A percentile compares a stretch with the other conserved stretches of the same genome.
Conservation (phyloP, 2,888 invertebrate species). For the Myopa testacea region DNA sequence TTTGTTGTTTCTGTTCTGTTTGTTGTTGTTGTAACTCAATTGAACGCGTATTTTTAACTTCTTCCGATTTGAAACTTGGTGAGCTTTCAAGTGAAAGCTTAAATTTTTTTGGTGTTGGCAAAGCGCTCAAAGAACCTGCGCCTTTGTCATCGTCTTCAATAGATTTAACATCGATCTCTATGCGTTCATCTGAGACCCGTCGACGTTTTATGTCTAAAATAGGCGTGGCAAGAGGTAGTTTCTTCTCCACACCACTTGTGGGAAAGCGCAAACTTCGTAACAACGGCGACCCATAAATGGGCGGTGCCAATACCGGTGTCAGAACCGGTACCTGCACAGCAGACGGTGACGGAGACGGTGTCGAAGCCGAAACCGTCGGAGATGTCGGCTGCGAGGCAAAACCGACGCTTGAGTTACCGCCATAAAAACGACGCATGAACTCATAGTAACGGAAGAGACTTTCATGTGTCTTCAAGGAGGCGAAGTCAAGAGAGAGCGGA, state of each 20-base stretch:
- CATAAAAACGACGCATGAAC: constrained; percentile 64
- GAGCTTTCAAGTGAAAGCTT: constrained; percentile 11
- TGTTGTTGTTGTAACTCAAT: constrained; percentile 43
- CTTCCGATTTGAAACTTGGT: background rate
- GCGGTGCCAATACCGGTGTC: constrained; percentile 54
- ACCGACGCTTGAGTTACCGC: constrained; percentile 23
- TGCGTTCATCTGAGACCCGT: constrained; percentile 14
- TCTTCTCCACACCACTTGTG: constrained; percentile 38
- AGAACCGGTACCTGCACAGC: constrained; percentile 13
- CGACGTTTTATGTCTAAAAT: constrained; percentile 39
- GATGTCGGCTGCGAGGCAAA: background rate
- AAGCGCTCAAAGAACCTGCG: constrained; percentile 21
- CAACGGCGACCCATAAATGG: constrained; percentile 54
- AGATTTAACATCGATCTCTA: background rate
- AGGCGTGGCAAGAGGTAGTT: constrained; percentile 31
- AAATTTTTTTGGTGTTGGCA: constrained; percentile 16
- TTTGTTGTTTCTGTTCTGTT: constrained; percentile 17
- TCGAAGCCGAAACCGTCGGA: constrained; percentile 23
- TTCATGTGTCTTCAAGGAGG: constrained; percentile 60
- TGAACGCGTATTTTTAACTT: background rate
- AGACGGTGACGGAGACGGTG: constrained; percentile 41
- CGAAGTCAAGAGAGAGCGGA: constrained; percentile 54
- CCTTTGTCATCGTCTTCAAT: constrained; percentile 41
- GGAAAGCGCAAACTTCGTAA: constrained; percentile 55
- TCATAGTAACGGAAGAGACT: constrained; percentile 64